Evolutionary conservation across 2,888 invertebrate species (phyloP).

Genomic region (Drosophila birchii): DNA sequence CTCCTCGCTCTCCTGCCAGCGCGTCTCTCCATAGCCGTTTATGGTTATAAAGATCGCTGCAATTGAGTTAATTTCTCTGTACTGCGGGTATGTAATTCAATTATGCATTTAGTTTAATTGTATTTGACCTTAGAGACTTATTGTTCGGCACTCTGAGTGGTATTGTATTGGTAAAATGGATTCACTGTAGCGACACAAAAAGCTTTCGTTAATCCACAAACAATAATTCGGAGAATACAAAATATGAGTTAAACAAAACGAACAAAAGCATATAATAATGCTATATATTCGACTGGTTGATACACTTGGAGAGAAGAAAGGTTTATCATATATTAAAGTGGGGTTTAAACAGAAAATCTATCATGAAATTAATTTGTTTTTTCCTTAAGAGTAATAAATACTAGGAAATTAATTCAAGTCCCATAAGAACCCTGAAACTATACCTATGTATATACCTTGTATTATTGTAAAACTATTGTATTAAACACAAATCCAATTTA

Average conservation of each 20-base stretch:
- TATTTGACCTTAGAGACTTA: conserved; percentile 18
- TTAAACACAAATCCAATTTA: not conserved
- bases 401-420: not conserved
- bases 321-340: not conserved
- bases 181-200: not conserved
- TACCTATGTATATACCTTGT: too few relatives aligned
- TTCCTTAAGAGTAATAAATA: not conserved
- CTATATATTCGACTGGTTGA: not conserved
- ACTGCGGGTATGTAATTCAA: conserved; percentile 36
- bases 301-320: not conserved
- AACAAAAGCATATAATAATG: not conserved
- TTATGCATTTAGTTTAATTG: conserved; percentile 43
- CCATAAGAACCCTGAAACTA: not conserved
- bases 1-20: conserved; percentile 83
- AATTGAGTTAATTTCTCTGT: conserved; percentile 65
- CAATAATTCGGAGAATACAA: conserved; percentile 24
- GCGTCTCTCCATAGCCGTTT: conserved; percentile 83
- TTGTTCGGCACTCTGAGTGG: conserved; percentile 4
- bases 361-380: not conserved
- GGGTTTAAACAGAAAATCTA: not conserved
- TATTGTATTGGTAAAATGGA: conserved; percentile 11
- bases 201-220: conserved; percentile 14
- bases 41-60: conserved; percentile 83
- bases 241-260: conserved; percentile 11
- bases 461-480: not conserved